Percentiles rank a stretch among this genome's conserved stretches.
Evolutionary conservation across 2,888 invertebrate genomes (phyloP).

Genomic region (Leptinotarsa tumamoca): DNA sequence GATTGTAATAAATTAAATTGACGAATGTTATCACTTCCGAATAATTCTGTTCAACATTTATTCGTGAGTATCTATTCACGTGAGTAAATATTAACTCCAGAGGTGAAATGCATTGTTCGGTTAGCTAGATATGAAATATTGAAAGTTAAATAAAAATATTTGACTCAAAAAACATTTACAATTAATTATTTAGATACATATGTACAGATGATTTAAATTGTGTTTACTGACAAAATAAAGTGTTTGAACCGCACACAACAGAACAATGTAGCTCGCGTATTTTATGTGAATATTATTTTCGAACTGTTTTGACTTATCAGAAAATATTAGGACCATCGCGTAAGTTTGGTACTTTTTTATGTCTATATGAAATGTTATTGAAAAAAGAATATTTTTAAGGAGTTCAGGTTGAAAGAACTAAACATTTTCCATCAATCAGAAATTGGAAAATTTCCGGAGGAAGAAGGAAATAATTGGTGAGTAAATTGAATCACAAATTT

Average conservation of each 20-base stretch:
- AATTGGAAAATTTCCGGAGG: no score
- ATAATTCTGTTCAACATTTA: background rate
- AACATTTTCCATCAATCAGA: no score
- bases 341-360: no score
- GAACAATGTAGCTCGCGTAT: background rate
- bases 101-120: slow-evolving; percentile 26
- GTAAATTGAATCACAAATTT: no score
- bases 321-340: background rate
- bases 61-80: slow-evolving; percentile 1
- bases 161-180: slow-evolving; percentile 46
- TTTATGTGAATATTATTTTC: background rate
- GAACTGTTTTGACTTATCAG: background rate
- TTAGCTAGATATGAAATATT: slow-evolving; percentile 33
- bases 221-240: slow-evolving; percentile 39
- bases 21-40: background rate
- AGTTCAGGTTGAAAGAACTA: no score
- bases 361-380: no score
- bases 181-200: slow-evolving; percentile 33
- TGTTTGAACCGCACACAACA: slow-evolving; percentile 16
- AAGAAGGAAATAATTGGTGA: no score
- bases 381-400: no score
- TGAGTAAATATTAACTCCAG: slow-evolving; percentile 37
- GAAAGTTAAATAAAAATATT: slow-evolving; percentile 45
- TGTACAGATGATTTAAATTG: slow-evolving; percentile 40
- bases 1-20: background rate